Percentiles rank a stretch among this genome's conserved stretches.
phyloP scores from a whole-genome alignment of 2,888 invertebrate species.

The Mesodorylaimus sp. region DNA sequence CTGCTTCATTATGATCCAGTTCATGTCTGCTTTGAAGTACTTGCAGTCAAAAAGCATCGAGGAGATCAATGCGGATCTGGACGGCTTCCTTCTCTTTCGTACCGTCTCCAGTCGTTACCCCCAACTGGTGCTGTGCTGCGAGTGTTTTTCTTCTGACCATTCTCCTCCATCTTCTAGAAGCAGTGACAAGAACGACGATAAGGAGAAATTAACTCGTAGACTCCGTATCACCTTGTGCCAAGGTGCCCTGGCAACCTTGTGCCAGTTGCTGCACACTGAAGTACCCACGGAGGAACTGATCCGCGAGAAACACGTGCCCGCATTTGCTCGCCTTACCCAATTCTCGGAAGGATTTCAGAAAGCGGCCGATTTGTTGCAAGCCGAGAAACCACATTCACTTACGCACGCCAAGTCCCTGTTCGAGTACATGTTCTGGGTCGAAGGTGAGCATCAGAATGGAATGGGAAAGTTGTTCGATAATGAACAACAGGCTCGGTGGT shows the following conservation, averaged over 20 bases:
- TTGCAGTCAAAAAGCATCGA: conserved; percentile 64
- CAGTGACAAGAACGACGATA: conserved; percentile 39
- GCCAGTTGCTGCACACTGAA: background rate
- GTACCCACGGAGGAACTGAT: background rate
- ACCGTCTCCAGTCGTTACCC: conserved; percentile 9
- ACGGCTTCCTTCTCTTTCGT: conserved; percentile 47
- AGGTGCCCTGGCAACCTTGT: conserved; percentile 51
- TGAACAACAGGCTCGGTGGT: background rate
- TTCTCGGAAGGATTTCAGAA: conserved; percentile 14
- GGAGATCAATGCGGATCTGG: conserved; percentile 50
- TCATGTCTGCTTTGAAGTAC: conserved; percentile 60
- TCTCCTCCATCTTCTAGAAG: background rate
- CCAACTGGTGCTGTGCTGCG: conserved; percentile 3
- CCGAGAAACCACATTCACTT: conserved; percentile 29
- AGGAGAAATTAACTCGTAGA: conserved; percentile 33
- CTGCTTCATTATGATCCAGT: conserved; percentile 56
- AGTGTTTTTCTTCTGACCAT: background rate
- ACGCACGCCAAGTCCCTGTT: conserved; percentile 53
- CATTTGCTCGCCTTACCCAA: conserved; percentile 46
- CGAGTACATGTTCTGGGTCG: conserved; percentile 69
- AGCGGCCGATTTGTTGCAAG: conserved; percentile 21
- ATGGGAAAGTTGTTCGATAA: background rate
- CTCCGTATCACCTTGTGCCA: conserved; percentile 51
- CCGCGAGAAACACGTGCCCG: conserved; percentile 43
- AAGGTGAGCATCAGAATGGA: background rate